Base-by-base conservation (phyloP, 2,888 invertebrate species). In the Arctia plantaginis region DNA sequence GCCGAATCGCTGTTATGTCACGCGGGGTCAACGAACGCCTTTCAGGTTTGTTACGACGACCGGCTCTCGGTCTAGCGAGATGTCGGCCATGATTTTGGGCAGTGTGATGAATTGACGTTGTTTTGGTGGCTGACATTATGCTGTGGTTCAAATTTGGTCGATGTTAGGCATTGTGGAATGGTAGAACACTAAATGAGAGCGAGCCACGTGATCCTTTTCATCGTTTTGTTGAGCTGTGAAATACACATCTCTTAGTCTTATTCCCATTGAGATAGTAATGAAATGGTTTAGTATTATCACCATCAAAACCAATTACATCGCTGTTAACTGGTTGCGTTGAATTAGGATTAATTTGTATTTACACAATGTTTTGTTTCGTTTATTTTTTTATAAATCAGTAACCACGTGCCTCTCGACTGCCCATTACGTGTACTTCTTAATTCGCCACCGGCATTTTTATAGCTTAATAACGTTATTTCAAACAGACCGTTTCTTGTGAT, bases 1-100 rank as follows among this genome's bases (percentile, higher is more conserved):
- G 85, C 88, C 89, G 87, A 90, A 89, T 87, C 86, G 78, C 82
- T 82, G 87, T 91, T 92, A 91, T 91, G 90, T 91, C 90, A 92
- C 82, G 71, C 73, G 86, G 83, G 91, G 91, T 90, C 90, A 88
- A 85, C 84, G 92, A 85, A 86, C 89, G 82, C 90, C 89, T 90
- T 88, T 90, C 90, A 85, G 89, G 89, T 77, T 55, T 77, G 79
- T 84, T 80, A 75, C 82, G 81, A 71, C 67, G 44, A 76, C 73
- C 74, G 82, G 75, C 66, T 66, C 80, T 82, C 70, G 66, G 71
- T 55, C 80, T 82, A 71, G 67, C 69, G 47, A 69, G 72, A 76
- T 73, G 74, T 66, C 69, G 39, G 47, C 62, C 66, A 64, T 65
- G 69, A 72, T n/a, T 51, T 55, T 69, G 72, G 74, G 65, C 73